phyloP scores from a whole-genome alignment of 2,888 invertebrate genomes.

The Serrognathus titanus region DNA sequence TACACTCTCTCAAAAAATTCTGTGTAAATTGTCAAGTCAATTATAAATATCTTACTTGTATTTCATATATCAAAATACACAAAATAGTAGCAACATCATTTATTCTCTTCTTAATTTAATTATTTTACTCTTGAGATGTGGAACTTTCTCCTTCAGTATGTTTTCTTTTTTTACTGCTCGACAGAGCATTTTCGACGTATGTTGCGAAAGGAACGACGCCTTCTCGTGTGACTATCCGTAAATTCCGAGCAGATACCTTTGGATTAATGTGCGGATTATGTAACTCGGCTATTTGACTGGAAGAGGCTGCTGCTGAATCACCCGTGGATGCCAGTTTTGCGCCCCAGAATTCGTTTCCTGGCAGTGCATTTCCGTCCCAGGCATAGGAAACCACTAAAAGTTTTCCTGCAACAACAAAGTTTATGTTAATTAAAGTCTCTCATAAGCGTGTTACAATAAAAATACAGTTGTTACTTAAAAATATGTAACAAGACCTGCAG shows the following conservation, averaged over 20 bases:
- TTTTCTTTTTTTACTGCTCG: conserved; percentile 2
- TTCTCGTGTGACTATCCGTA: conserved; percentile 51
- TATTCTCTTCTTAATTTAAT: neutral
- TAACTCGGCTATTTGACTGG: conserved; percentile 58
- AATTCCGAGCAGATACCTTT: conserved; percentile 51
- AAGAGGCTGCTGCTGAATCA: conserved; percentile 62
- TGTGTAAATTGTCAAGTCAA: too few relatives aligned
- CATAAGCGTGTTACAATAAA: too few relatives aligned
- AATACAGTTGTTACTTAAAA: too few relatives aligned
- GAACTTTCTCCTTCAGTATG: neutral
- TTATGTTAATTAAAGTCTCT: neutral
- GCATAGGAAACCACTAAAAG: conserved; percentile 65
- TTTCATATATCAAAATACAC: too few relatives aligned
- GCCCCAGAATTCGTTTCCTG: conserved; percentile 72
- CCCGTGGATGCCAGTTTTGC: conserved; percentile 56
- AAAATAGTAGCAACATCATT: neutral
- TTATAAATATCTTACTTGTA: too few relatives aligned
- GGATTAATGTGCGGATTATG: conserved; percentile 60
- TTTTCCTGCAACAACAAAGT: conserved; percentile 35
- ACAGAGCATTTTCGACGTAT: conserved; percentile 15
- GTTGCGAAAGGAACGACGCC: conserved; percentile 27
- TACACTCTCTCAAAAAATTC: too few relatives aligned
- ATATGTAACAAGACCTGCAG: too few relatives aligned
- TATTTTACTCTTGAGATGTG: too few relatives aligned
- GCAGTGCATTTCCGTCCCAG: conserved; percentile 70